Percentiles rank a stretch among this genome's conserved stretches.
These are phyloP conservation scores for Dipodomys ordii DNA, from an alignment of 2,113 vertebrate genomes.

Conservation along the genomic window DNA sequence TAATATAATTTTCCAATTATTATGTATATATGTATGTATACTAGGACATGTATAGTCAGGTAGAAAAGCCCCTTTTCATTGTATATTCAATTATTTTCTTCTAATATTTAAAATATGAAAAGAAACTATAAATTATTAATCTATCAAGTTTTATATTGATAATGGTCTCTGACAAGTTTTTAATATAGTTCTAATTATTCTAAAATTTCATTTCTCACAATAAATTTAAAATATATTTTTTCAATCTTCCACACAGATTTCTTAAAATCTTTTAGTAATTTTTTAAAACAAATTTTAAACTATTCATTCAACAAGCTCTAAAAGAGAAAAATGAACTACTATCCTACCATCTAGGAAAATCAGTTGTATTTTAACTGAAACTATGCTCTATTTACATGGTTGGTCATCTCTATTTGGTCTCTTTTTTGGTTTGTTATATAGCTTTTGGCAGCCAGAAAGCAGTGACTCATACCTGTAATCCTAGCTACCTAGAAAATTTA, in stretches of 20 bases:
- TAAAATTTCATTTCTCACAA: constrained; percentile 11
- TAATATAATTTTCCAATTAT: constrained; percentile 43
- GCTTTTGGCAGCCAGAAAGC: too few species aligned
- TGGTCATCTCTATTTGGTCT: background rate
- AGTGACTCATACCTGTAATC: too few species aligned
- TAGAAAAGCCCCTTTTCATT: constrained; percentile 15
- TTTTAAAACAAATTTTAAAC: constrained; percentile 39
- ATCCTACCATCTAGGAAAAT: constrained; percentile 20
- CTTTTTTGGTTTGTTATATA: background rate
- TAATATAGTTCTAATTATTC: constrained; percentile 52
- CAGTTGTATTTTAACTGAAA: constrained; percentile 34
- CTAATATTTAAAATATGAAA: constrained; percentile 41
- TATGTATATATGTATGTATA: background rate
- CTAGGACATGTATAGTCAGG: constrained; percentile 35
- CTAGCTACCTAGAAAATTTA: too few species aligned
- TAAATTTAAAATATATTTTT: background rate
- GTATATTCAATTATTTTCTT: constrained; percentile 36
- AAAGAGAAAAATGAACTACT: constrained; percentile 38
- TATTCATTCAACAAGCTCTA: constrained; percentile 41
- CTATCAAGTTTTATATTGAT: constrained; percentile 49
- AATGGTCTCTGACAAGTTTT: constrained; percentile 43
- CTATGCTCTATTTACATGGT: background rate
- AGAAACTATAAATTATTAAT: constrained; percentile 48
- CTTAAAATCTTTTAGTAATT: constrained; percentile 37
- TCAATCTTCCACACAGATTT: constrained; percentile 11